These are phyloP conservation scores for Chalcis sispes DNA, from an alignment of 2,888 invertebrate species.

Conservation along the genomic window DNA sequence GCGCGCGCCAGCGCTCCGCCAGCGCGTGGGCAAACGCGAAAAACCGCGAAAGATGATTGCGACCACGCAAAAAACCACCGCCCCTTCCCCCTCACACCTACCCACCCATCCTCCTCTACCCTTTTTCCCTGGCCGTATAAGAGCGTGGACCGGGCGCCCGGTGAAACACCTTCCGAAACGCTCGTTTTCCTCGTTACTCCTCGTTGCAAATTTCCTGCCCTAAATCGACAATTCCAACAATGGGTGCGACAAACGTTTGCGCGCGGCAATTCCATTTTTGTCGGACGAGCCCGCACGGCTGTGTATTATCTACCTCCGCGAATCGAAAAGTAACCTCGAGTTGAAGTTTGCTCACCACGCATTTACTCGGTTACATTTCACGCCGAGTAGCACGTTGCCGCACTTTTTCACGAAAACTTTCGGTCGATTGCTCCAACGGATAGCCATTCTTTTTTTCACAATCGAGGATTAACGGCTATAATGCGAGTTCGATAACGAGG, in stretches of 20 bases:
- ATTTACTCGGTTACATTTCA: no score
- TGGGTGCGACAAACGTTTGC: background rate
- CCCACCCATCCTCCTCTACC: background rate
- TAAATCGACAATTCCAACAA: constrained; percentile 48
- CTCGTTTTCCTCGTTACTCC: constrained; percentile 56
- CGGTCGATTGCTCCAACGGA: no score
- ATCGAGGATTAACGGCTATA: no score
- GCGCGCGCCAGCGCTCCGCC: no score
- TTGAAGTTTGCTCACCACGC: no score
- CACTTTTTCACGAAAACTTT: no score
- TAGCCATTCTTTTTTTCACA: background rate
- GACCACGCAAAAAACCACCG: constrained; percentile 66
- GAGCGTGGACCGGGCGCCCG: background rate
- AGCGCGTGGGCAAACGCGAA: constrained; percentile 62
- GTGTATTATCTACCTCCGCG: no score
- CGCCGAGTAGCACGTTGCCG: no score
- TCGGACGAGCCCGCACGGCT: background rate
- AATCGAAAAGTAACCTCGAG: no score
- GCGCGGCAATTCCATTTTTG: background rate
- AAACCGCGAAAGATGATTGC: constrained; percentile 66
- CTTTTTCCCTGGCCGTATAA: background rate
- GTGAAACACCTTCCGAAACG: constrained; percentile 57
- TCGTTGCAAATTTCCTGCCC: constrained; percentile 50
- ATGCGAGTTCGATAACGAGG: no score
- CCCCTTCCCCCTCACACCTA: constrained; percentile 44